Conservation (phyloP, 2,113 vertebrate species). For the Crypturellus undulatus region DNA sequence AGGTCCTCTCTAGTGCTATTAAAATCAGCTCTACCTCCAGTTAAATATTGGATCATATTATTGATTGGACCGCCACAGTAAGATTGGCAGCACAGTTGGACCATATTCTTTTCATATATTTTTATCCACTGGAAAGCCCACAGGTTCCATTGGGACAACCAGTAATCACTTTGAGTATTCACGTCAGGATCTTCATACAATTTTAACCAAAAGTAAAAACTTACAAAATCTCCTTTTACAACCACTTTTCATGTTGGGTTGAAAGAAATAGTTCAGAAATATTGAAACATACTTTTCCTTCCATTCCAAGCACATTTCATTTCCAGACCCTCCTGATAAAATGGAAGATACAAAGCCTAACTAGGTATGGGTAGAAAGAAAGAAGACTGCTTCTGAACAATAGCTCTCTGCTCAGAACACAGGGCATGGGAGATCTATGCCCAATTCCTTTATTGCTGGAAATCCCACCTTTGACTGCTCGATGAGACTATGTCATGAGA, state of each 20-base stretch:
- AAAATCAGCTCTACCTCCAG: background rate
- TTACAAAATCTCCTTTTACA: background rate
- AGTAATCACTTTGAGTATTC: background rate
- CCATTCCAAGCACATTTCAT: background rate
- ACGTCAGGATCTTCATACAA: background rate
- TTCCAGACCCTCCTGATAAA: background rate
- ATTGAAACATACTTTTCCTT: background rate
- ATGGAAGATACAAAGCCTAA: background rate
- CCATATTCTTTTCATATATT: background rate
- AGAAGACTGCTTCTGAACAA: background rate
- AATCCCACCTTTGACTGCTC: background rate
- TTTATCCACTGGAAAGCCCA: background rate
- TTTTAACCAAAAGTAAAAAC: background rate
- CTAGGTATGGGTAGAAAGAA: background rate
- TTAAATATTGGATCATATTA: background rate
- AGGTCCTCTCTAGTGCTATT: background rate
- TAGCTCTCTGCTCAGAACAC: background rate
- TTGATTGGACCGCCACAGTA: background rate
- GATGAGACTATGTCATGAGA: background rate
- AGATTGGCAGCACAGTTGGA: background rate
- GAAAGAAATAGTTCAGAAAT: conserved; percentile 1
- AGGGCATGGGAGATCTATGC: background rate
- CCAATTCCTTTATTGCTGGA: background rate
- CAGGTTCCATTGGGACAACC: background rate
- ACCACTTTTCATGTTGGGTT: background rate